Conservation (phyloP, 2,113 vertebrate genomes). For the Arenaria interpres region DNA sequence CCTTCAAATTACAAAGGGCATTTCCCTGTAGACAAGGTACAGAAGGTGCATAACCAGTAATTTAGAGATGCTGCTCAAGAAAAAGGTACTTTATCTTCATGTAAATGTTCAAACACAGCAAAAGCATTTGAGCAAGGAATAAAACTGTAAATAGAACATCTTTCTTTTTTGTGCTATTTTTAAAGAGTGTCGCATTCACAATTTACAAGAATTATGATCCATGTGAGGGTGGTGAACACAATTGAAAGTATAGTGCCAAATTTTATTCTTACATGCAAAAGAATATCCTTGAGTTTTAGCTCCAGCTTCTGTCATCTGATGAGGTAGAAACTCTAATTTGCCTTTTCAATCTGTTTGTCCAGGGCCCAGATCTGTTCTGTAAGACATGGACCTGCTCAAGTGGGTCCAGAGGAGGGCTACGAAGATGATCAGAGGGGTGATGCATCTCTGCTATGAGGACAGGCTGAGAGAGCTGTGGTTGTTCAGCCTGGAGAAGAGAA, state of each 20-base stretch:
- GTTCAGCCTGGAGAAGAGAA: neutral
- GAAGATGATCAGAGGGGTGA: neutral
- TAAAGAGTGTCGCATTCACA: neutral
- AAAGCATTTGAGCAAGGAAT: neutral
- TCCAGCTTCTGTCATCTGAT: neutral
- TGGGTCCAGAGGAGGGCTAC: neutral
- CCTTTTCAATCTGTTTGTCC: neutral
- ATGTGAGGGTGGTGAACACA: neutral
- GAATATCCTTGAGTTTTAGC: neutral
- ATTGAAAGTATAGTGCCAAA: neutral
- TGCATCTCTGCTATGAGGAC: neutral
- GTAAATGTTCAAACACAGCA: neutral
- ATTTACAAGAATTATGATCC: neutral
- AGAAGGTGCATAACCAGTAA: neutral
- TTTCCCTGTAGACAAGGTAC: neutral
- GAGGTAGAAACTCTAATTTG: neutral
- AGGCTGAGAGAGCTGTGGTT: neutral
- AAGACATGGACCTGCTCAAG: neutral
- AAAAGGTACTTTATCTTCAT: neutral
- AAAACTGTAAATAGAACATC: neutral
- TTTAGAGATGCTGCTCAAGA: neutral
- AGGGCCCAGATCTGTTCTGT: neutral
- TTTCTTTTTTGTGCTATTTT: neutral
- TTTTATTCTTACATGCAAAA: neutral
- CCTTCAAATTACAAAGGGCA: neutral